phyloP scores from a whole-genome alignment of 2,888 invertebrate species.

The Miltochrista miniata region DNA sequence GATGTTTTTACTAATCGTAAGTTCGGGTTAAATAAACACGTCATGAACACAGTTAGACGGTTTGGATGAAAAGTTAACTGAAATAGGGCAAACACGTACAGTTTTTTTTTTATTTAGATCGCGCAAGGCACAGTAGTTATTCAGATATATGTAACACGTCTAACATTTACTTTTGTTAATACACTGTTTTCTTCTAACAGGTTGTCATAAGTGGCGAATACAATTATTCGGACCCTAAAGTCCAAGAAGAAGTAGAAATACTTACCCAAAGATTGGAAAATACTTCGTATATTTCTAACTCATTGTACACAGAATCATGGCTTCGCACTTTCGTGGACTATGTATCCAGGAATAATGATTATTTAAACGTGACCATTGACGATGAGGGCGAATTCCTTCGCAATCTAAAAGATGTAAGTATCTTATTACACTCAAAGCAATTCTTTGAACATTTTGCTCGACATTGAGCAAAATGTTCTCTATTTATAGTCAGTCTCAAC shows the following conservation, averaged over 20 bases:
- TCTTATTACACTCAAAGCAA: background rate
- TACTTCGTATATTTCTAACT: conserved; percentile 90
- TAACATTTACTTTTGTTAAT: too few relatives aligned
- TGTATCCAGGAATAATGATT: conserved; percentile 88
- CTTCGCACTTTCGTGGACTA: conserved; percentile 91
- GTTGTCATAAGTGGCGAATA: conserved; percentile 91
- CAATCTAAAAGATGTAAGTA: conserved; percentile 87
- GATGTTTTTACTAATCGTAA: too few relatives aligned
- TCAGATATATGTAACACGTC: too few relatives aligned
- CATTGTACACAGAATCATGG: conserved; percentile 95
- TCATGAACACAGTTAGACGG: too few relatives aligned
- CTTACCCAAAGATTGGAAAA: conserved; percentile 91
- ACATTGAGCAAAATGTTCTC: too few relatives aligned
- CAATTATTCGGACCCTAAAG: conserved; percentile 90
- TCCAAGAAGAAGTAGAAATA: conserved; percentile 91
- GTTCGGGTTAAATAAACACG: too few relatives aligned
- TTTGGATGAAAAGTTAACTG: too few relatives aligned
- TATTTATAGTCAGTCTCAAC: too few relatives aligned
- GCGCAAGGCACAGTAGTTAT: too few relatives aligned
- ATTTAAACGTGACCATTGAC: conserved; percentile 89
- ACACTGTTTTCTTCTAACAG: conserved; percentile 59
- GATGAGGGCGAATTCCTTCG: conserved; percentile 89
- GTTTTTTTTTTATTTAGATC: too few relatives aligned
- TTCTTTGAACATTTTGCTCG: too few relatives aligned
- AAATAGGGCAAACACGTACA: too few relatives aligned